A percentile compares a stretch with the other conserved stretches of the same genome.
phyloP scores from a whole-genome alignment of 2,113 vertebrate genomes.

The Madoqua kirkii region DNA sequence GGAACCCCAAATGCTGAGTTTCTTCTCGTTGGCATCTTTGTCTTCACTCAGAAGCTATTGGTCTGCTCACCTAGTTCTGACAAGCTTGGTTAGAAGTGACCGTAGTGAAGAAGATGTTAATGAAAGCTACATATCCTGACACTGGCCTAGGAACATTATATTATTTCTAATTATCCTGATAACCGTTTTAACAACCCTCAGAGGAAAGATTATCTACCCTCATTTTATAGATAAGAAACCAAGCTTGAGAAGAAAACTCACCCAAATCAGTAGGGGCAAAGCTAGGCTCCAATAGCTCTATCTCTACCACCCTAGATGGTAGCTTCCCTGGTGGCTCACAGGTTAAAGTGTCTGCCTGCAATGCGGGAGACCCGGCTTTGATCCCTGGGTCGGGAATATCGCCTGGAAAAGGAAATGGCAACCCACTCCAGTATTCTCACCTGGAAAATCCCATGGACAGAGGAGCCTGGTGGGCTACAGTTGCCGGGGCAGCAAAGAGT shows the following conservation, averaged over 20 bases:
- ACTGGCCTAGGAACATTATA: neutral
- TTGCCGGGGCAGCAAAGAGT: neutral
- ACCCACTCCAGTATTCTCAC: neutral
- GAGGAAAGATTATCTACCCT: neutral
- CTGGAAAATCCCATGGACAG: neutral
- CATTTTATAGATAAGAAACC: neutral
- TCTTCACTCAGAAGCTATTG: neutral
- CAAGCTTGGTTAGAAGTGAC: neutral
- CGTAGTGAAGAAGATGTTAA: neutral
- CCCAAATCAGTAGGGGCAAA: neutral
- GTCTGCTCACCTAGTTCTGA: neutral
- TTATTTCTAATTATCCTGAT: neutral
- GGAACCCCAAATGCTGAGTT: neutral
- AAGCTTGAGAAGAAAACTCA: neutral
- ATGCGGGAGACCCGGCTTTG: rapidly evolving
- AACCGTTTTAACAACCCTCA: neutral
- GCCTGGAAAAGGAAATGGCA: neutral
- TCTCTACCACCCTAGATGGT: neutral
- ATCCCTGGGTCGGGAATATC: neutral
- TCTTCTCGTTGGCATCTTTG: neutral
- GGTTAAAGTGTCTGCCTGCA: neutral
- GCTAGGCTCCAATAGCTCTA: neutral
- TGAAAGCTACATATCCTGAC: neutral
- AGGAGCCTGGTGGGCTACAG: neutral
- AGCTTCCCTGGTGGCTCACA: neutral